Evolutionary conservation across 2,888 invertebrate genomes (phyloP), one percentile per base, ranked within the genome.

Genomic region (Bhutanitis thaidina): DNA sequence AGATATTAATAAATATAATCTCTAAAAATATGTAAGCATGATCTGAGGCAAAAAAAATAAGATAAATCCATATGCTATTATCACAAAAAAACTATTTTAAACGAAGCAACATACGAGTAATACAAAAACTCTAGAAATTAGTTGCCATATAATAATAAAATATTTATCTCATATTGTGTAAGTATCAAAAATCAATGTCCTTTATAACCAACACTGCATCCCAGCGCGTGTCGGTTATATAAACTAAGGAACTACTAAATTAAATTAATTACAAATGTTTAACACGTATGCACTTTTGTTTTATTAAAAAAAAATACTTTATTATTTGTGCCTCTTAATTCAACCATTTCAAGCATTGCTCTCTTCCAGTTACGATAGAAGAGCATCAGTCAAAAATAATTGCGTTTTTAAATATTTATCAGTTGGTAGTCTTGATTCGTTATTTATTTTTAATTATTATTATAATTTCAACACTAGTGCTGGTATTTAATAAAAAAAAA

Each of bases 201-300:
- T 27, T 14, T 12, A 34, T 48, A 50, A 7, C 20, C n/a, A 37
- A 46, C 58, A 53, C 60, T 64, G 55, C 59, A 56, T 52, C 58
- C 56, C 48, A 61, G 77, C 78, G 67, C 82, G 81, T 81, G 81
- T 78, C 69, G 67, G 53, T 65, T 74, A 68, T 64, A 72, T 78
- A 80, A 80, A 80, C 78, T 67, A 62, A 57, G 59, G 59, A 60
- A 64, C 61, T 52, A 64, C 68, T 43, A 70, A 76, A 80, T 78
- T 73, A 75, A 73, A 74, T 70, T 71, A 72, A 70, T 71, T 65
- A 66, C 58, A 59, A 55, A 59, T 48, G 57, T 59, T 65, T 56
- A 64, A 61, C 59, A 62, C 53, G 51, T 52, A 49, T 43, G 44
- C 44, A 44, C 53, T 55, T 54, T 50, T 52, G 47, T 39, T 15